A percentile compares a stretch with the other conserved stretches of the same genome.
phyloP scores from a whole-genome alignment of 2,888 invertebrate genomes.

The Melikaiella ostensackeni region DNA sequence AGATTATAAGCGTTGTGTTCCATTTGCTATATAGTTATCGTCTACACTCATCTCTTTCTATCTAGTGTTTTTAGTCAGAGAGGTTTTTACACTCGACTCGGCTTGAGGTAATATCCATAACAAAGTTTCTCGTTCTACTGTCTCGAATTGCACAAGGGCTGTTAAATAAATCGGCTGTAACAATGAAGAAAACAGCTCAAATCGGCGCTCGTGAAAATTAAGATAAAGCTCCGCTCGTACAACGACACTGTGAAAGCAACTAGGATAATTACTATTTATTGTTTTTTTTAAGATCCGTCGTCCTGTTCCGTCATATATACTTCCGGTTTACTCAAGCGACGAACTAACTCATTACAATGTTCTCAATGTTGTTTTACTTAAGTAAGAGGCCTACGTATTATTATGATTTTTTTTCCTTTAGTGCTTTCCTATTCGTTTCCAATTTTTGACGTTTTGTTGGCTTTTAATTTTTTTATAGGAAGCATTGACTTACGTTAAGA shows the following conservation, averaged over 20 bases:
- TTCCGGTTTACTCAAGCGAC: neutral
- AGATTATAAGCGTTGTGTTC: constrained; percentile 68
- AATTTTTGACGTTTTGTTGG: neutral
- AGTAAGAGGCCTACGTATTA: neutral
- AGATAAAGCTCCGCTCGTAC: constrained; percentile 21
- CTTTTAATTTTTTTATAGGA: too few relatives aligned
- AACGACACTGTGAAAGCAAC: neutral
- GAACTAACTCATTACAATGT: neutral
- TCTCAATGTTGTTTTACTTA: neutral
- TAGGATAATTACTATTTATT: constrained; percentile 21
- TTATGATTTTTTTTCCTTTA: neutral
- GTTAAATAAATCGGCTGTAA: constrained; percentile 54
- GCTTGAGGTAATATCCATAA: constrained; percentile 55
- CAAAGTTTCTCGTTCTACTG: constrained; percentile 48
- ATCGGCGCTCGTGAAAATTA: constrained; percentile 34
- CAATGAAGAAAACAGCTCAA: constrained; percentile 15
- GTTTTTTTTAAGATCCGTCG: constrained; percentile 1
- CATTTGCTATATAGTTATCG: constrained; percentile 57
- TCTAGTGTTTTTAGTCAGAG: constrained; percentile 50
- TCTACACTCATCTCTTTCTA: constrained; percentile 44
- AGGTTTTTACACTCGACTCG: constrained; percentile 56
- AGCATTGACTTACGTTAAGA: too few relatives aligned
- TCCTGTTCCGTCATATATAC: neutral
- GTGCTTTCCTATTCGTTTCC: neutral
- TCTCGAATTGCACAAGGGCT: constrained; percentile 43